A percentile compares a stretch with the other conserved stretches of the same genome.
These are phyloP conservation scores for Puntigrus tetrazona DNA, from an alignment of 2,113 vertebrate genomes.

Conservation along the genomic window DNA sequence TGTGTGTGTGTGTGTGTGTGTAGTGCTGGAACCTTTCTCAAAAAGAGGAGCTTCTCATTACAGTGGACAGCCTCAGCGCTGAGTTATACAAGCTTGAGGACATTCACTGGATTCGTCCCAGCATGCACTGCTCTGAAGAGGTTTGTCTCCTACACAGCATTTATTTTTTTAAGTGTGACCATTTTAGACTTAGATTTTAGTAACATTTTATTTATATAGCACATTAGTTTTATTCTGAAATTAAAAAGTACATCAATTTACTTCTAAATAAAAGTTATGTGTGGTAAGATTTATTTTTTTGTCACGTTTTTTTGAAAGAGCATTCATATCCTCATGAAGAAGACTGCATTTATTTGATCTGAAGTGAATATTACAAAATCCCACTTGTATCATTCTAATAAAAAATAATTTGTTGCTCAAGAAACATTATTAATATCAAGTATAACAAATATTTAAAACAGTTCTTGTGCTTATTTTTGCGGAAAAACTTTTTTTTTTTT, in stretches of 20 bases:
- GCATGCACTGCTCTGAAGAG: slow-evolving; percentile 84
- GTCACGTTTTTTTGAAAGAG: neutral
- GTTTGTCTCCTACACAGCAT: slow-evolving; percentile 63
- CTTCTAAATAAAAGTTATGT: neutral
- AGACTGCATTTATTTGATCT: neutral
- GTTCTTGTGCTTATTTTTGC: too few relatives aligned
- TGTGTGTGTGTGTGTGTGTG: slow-evolving; percentile 28
- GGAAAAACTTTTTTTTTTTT: too few relatives aligned
- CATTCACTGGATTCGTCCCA: slow-evolving; percentile 88
- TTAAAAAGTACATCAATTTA: neutral
- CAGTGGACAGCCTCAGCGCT: slow-evolving; percentile 78
- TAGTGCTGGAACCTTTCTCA: slow-evolving; percentile 79
- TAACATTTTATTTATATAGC: neutral
- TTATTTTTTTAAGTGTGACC: neutral
- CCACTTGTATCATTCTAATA: neutral
- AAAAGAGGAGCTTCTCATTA: slow-evolving; percentile 77
- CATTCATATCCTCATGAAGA: neutral
- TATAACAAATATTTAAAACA: neutral
- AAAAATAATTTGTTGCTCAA: neutral
- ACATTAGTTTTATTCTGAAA: neutral
- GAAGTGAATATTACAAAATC: too few relatives aligned
- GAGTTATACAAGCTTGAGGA: slow-evolving; percentile 86
- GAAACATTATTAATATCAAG: neutral
- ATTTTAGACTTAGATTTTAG: neutral
- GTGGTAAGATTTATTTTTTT: neutral